These are phyloP conservation scores for Eulemur rubriventer DNA, from an alignment of 2,797 vertebrate genomes.

Conservation along the genomic window DNA sequence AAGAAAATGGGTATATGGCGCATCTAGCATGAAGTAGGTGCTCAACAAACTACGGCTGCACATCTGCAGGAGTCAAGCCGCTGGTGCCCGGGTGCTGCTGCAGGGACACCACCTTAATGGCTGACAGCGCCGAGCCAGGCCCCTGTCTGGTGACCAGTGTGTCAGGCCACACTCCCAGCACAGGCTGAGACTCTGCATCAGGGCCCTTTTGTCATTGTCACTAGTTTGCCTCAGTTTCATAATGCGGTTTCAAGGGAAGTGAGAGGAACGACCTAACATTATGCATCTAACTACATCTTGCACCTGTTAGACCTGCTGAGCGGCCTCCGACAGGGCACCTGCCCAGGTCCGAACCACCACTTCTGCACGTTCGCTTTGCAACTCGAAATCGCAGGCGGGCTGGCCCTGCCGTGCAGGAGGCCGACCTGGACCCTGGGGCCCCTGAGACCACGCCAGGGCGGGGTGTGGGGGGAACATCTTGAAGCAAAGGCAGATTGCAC, in stretches of 20 bases:
- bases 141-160: accelerated
- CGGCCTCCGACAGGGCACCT: background rate
- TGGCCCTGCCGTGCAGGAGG: background rate
- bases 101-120: accelerated
- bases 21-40: accelerated
- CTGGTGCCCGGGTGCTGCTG: accelerated
- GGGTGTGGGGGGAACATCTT: too few species aligned
- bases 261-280: accelerated
- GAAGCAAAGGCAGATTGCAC: background rate
- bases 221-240: background rate
- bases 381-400: too few species aligned
- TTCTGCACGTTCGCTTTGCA: too few species aligned
- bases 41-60: too few species aligned
- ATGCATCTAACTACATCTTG: accelerated
- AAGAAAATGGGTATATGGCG: accelerated
- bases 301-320: background rate
- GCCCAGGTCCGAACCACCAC: accelerated
- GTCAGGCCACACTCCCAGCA: accelerated
- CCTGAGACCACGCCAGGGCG: background rate
- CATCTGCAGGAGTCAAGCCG: too few species aligned
- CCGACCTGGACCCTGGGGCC: background rate
- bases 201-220: accelerated
- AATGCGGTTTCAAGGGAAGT: accelerated
- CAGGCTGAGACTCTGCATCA: background rate
- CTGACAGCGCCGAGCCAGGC: too few species aligned